Conservation (phyloP, 2,797 vertebrate species). For the Mus caroli region DNA sequence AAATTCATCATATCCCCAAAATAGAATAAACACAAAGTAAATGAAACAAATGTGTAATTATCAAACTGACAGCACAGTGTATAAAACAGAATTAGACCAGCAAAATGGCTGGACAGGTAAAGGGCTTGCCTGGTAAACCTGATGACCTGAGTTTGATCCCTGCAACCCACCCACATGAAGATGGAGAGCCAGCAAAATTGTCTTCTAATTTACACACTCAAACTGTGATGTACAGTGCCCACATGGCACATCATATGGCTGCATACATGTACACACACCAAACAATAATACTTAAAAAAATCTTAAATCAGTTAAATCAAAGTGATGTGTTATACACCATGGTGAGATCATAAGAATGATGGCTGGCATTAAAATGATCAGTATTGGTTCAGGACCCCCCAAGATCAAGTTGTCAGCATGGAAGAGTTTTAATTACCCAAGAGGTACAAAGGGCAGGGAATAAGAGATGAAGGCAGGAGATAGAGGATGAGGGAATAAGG, state of each 20-base stretch:
- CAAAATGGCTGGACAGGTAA: background rate
- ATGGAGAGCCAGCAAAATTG: background rate
- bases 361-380: background rate
- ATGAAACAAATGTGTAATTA: background rate
- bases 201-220: background rate
- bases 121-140: background rate
- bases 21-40: conserved; percentile 20
- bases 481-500: background rate
- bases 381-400: background rate
- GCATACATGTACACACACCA: background rate
- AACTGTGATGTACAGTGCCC: background rate
- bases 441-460: background rate
- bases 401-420: background rate
- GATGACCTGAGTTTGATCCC: background rate
- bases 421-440: background rate
- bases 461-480: background rate
- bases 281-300: background rate
- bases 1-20: background rate
- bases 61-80: background rate
- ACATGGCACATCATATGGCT: background rate
- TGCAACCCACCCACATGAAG: background rate
- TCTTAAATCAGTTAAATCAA: conserved; percentile 19
- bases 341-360: background rate
- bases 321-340: background rate
- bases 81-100: background rate